Conservation (phyloP, 2,888 invertebrate species). For the Xestobium rufovillosum region DNA sequence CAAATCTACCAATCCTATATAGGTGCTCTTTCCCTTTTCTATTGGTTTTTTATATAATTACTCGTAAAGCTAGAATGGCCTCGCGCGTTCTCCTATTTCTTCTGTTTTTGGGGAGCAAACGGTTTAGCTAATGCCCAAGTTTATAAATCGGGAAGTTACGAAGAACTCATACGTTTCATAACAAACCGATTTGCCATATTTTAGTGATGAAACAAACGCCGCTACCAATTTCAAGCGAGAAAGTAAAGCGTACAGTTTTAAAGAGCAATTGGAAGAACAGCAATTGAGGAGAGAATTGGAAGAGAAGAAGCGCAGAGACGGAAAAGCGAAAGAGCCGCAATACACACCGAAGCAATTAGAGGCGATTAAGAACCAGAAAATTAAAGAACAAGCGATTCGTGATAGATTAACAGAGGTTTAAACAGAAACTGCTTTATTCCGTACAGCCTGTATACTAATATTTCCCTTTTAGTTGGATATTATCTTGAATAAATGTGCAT, state of each 20-base stretch:
- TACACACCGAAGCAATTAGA: slow-evolving; percentile 88
- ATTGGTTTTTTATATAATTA: no score
- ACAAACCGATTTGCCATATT: slow-evolving; percentile 13
- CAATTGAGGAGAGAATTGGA: slow-evolving; percentile 88
- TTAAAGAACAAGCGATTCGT: slow-evolving; percentile 76
- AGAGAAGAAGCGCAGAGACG: slow-evolving; percentile 75
- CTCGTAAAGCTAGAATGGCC: no score
- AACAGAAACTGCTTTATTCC: slow-evolving; percentile 2
- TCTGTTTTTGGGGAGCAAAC: no score
- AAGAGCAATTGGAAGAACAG: slow-evolving; percentile 92
- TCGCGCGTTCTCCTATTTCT: no score
- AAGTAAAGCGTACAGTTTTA: slow-evolving; percentile 93
- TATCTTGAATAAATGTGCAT: slow-evolving; percentile 43
- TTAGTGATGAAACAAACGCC: slow-evolving; percentile 44
- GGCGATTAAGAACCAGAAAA: slow-evolving; percentile 74
- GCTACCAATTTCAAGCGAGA: slow-evolving; percentile 84
- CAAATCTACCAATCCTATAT: no score
- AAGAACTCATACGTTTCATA: no score
- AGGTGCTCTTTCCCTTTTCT: no score
- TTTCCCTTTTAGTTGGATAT: slow-evolving; percentile 36
- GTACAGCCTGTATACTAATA: slow-evolving; percentile 3
- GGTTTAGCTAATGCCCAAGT: no score
- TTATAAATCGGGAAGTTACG: no score
- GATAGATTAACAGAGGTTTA: slow-evolving; percentile 55
- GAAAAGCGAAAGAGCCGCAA: slow-evolving; percentile 65